A percentile compares a stretch with the other conserved stretches of the same genome.
phyloP scores from a whole-genome alignment of 2,113 vertebrate species.

The Tragelaphus scriptus region DNA sequence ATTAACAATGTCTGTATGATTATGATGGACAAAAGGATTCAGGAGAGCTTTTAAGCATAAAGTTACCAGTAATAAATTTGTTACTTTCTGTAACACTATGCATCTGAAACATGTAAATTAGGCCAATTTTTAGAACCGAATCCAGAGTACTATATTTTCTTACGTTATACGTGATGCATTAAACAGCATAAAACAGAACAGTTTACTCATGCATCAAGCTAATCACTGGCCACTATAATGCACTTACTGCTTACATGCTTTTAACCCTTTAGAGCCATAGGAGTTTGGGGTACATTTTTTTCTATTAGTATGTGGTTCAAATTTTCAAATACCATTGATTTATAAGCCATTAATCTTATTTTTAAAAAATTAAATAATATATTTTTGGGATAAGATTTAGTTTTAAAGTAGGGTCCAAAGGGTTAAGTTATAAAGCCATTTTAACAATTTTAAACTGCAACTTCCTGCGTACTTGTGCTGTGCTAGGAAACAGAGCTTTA shows the following conservation, averaged over 20 bases:
- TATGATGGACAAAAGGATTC: slow-evolving; percentile 13
- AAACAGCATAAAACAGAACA: slow-evolving; percentile 78
- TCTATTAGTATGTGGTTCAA: slow-evolving; percentile 40
- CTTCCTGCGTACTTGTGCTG: slow-evolving; percentile 95
- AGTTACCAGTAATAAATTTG: background rate
- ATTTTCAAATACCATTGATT: slow-evolving; percentile 64
- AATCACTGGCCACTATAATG: slow-evolving; percentile 80
- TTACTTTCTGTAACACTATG: slow-evolving; percentile 38
- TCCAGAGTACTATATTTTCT: slow-evolving; percentile 44
- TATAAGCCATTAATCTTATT: slow-evolving; percentile 60
- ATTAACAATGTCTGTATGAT: slow-evolving; percentile 16
- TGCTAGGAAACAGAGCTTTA: slow-evolving; percentile 97
- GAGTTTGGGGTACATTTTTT: slow-evolving; percentile 35
- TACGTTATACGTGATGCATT: slow-evolving; percentile 65
- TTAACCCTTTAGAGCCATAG: slow-evolving; percentile 87
- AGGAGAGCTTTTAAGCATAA: slow-evolving; percentile 25
- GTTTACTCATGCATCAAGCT: slow-evolving; percentile 84
- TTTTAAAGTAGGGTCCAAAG: slow-evolving; percentile 80
- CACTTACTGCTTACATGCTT: slow-evolving; percentile 85
- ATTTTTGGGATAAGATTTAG: slow-evolving; percentile 67
- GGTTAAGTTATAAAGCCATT: slow-evolving; percentile 87
- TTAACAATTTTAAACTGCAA: slow-evolving; percentile 82
- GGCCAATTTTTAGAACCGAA: slow-evolving; percentile 50
- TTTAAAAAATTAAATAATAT: slow-evolving; percentile 53
- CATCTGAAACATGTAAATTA: slow-evolving; percentile 17